Base-by-base conservation (phyloP, 1,140 invertebrate species). In the Magallana gigas region DNA sequence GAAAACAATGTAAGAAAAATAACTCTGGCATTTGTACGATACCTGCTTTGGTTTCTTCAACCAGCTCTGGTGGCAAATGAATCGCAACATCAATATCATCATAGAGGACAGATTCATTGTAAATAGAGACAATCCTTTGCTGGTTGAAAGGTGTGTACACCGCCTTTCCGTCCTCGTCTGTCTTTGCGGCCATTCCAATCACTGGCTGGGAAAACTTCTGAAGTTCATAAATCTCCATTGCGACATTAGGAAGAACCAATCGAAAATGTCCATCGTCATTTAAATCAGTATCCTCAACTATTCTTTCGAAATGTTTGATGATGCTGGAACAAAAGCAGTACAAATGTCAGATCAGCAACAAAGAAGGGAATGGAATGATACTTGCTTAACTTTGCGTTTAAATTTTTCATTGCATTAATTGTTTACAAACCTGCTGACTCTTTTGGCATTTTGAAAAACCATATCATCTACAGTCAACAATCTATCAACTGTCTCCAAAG, bases 201-300 rank as follows among this genome's bases (percentile, higher is more conserved):
- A 94, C 89, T 0, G 92, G 90, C 5, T 83, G 83, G 29, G 68
- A 71, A 0, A 84, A 48, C 14, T 88, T 48, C 11, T 91, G 84
- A 0, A 93, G 83, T 36, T 92, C 84, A 91, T 92, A 94, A 56
- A 94, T 87, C 62, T 94, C 92, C 83, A 94, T 89, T 57, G 91
- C 92, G 11, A 94, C 90, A 84, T 94, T 93, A 3, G 92, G 90
- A 12, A 90, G 91, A 9, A 94, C 93, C 18, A 92, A 86, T 18
- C 92, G 91, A 23, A 92, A 68, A 14, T 90, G 56, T 8, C 86
- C 87, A 6, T 87, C 85, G 0, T 87, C 86, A 0, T 81, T 90
- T 62, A 94, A 68, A 57, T 93, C 84, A 6, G 89, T 88, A 56
- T 92, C 92, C 71, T 88, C 90, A 9, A 90, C 91, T 36, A 91